Conservation (phyloP, 2,888 invertebrate species). For the Coelopa pilipes region DNA sequence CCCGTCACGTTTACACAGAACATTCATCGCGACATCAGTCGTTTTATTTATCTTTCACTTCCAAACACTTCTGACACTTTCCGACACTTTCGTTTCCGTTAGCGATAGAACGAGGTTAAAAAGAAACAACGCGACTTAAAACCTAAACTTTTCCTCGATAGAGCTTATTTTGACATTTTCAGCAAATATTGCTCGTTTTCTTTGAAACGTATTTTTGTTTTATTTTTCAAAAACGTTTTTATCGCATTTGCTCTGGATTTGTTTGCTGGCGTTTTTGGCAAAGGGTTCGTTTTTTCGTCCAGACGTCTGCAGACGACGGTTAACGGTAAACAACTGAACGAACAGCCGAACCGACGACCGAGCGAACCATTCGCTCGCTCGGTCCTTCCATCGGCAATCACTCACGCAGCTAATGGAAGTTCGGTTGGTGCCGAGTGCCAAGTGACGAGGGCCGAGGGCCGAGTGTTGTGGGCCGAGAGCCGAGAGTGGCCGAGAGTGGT, state of each 20-base stretch:
- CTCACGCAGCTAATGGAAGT: constrained; percentile 43
- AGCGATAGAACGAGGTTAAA: too few species aligned
- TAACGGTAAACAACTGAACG: constrained; percentile 56
- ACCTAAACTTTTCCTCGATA: constrained; percentile 12
- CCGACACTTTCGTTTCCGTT: too few species aligned
- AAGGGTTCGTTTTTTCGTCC: constrained; percentile 26
- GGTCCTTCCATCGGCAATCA: constrained; percentile 27
- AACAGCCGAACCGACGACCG: constrained; percentile 35
- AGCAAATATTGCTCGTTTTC: too few species aligned
- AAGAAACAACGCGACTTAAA: not conserved
- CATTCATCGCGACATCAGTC: too few species aligned
- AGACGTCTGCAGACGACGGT: constrained; percentile 49
- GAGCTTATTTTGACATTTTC: not conserved
- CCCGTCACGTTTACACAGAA: too few species aligned
- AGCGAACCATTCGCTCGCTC: too few species aligned
- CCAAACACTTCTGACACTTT: too few species aligned
- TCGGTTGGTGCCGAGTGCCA: constrained; percentile 1
- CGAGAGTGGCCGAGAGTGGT: too few species aligned
- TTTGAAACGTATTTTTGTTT: not conserved
- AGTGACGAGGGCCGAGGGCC: too few species aligned
- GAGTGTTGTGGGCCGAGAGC: too few species aligned
- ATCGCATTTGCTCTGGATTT: not conserved
- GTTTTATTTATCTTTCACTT: too few species aligned
- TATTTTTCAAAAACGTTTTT: not conserved
- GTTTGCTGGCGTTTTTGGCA: constrained; percentile 4